Evolutionary conservation across 2,888 invertebrate genomes (phyloP), one percentile per base, ranked within the genome.

Genomic region (Ryuthela nishihirai): DNA sequence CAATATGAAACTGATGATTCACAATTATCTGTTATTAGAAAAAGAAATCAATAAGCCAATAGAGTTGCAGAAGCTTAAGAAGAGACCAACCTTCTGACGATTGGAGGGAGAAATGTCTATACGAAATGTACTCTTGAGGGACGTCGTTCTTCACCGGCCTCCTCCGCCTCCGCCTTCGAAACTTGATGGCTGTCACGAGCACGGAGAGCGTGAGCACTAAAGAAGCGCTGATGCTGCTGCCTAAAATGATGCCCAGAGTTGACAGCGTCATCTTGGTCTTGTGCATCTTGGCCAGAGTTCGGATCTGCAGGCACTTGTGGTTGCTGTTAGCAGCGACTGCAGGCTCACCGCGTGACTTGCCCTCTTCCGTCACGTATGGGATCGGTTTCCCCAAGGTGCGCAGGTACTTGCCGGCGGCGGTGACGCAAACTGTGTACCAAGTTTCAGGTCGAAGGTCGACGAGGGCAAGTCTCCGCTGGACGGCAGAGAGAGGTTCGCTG

Each of bases 141-240:
- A 65, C 64, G 36, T 66, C 62, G 39, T 64, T 58, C 54, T 67
- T 64, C 6, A 59, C 62, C 7, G 62, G 64, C 12, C 64, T 50
- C 24, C 64, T 38, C 29, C 64, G 38, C 25, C 65, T 36, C 12
- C 65, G 62, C 25, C 61, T 42, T 21, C 62, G 40, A 34, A 62
- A 63, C 21, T 64, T 62, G 29, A 70, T 62, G 35, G 67, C 66
- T 4, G 66, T 64, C 17, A 67, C 42, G 2, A 67, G 52, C 12
- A 88, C 86, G 52, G 89, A 85, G 70, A 90, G 79, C 24, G 88
- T 83, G 49, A 91, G 81, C 72, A 91, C 89, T 41, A 91, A 88
- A 58, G 89, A 81, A 70, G 88, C 85, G 50, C 89, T 89, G 79
- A 91, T 83, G 71, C 87, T 87, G 73, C 88, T 86, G 46, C 90